These are phyloP conservation scores for Tethea ocularis DNA, from an alignment of 2,888 invertebrate species.

Conservation along the genomic window DNA sequence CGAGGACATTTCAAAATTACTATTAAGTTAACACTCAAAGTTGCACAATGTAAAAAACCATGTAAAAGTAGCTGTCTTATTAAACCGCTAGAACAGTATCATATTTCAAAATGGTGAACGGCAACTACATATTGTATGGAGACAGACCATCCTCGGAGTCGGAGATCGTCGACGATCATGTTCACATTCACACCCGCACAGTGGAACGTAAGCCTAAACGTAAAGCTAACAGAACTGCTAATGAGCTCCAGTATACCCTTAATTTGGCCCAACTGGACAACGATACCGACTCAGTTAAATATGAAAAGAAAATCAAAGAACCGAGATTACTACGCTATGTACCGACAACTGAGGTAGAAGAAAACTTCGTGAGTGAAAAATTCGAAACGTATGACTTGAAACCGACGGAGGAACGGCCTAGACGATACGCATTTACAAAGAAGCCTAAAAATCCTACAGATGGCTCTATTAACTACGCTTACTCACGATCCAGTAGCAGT, in stretches of 20 bases:
- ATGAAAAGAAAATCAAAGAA: constrained; percentile 74
- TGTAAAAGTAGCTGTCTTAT: constrained; percentile 26
- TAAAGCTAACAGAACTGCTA: constrained; percentile 62
- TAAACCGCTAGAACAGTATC: constrained; percentile 25
- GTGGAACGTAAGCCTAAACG: constrained; percentile 65
- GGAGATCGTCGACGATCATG: constrained; percentile 74
- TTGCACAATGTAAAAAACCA: constrained; percentile 45
- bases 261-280: constrained; percentile 70
- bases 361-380: constrained; percentile 69
- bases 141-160: constrained; percentile 74
- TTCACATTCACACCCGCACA: constrained; percentile 65
- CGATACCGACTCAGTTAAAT: constrained; percentile 75
- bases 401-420: constrained; percentile 63
- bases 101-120: constrained; percentile 73
- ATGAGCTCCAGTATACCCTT: constrained; percentile 66
- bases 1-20: constrained; percentile 29
- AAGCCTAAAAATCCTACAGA: constrained; percentile 74
- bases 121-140: constrained; percentile 76
- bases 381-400: constrained; percentile 75
- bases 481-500: constrained; percentile 74
- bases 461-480: constrained; percentile 74
- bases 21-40: constrained; percentile 30
- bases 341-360: constrained; percentile 70
- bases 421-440: constrained; percentile 68
- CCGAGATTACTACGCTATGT: constrained; percentile 72